Conservation (phyloP, 2,113 vertebrate species). For the Festucalex cinctus region DNA sequence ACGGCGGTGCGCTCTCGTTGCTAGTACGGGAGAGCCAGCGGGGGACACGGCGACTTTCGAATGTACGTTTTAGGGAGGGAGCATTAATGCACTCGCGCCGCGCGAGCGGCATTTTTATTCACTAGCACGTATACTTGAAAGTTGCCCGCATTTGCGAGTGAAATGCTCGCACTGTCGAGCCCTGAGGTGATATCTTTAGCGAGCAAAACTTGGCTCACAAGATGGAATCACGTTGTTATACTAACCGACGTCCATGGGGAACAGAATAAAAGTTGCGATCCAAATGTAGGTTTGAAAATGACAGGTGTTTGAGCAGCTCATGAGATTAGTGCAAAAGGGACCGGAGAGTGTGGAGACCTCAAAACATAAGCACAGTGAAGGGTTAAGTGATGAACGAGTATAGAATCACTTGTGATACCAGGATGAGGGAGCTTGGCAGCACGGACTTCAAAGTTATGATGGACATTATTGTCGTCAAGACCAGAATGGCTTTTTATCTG, state of each 20-base stretch:
- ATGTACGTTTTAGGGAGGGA: too few species aligned
- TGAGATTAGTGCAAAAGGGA: conserved; percentile 12
- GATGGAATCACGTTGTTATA: neutral
- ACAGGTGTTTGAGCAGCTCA: conserved; percentile 16
- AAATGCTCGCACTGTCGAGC: too few species aligned
- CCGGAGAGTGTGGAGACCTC: neutral
- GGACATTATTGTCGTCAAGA: conserved; percentile 60
- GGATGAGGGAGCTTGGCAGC: conserved; percentile 46
- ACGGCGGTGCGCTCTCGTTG: too few species aligned
- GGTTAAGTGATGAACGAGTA: neutral
- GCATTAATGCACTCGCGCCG: too few species aligned
- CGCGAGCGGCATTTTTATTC: too few species aligned
- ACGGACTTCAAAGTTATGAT: conserved; percentile 48
- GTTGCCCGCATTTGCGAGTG: too few species aligned
- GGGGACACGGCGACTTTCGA: too few species aligned
- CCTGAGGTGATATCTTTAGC: neutral
- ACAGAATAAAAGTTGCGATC: neutral
- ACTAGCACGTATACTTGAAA: too few species aligned
- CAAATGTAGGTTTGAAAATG: neutral
- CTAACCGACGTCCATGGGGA: neutral
- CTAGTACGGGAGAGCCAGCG: too few species aligned
- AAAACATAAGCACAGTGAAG: conserved; percentile 3
- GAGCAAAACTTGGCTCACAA: neutral
- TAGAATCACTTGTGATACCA: conserved; percentile 30
- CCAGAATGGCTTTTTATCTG: conserved; percentile 61